Evolutionary conservation across 1,140 invertebrate species (phyloP).

Genomic region (Zaprionus kolodkinae): DNA sequence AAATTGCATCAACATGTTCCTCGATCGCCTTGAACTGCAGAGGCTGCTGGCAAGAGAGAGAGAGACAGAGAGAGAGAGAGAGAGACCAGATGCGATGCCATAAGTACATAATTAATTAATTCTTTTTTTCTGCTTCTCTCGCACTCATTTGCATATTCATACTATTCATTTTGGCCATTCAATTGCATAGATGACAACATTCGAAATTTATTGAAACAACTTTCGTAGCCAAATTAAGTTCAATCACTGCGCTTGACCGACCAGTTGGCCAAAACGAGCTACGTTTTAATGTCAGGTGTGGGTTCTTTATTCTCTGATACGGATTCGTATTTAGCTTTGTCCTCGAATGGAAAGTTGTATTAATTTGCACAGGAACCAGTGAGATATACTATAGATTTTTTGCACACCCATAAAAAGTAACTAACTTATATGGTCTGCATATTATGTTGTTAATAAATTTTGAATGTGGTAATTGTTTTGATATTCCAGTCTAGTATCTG

Average conservation of each 20-base stretch:
- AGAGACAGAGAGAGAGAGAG: too few species aligned
- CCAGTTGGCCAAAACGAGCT: background rate
- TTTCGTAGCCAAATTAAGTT: constrained; percentile 6
- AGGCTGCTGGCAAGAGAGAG: constrained; percentile 22
- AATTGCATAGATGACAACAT: constrained; percentile 15
- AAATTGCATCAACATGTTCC: constrained; percentile 52
- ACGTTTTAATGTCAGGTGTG: background rate
- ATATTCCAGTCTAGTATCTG: background rate
- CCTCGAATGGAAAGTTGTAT: constrained; percentile 2
- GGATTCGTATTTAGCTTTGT: background rate
- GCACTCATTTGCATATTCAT: constrained; percentile 21
- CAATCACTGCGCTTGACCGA: background rate
- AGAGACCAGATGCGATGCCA: constrained; percentile 7
- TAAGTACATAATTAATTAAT: constrained; percentile 48
- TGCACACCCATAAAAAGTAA: background rate
- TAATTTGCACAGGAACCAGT: background rate
- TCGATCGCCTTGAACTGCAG: constrained; percentile 59
- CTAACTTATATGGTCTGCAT: background rate
- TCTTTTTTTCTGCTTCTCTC: constrained; percentile 26
- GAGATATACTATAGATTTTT: background rate
- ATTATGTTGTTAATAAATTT: background rate
- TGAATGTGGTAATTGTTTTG: background rate
- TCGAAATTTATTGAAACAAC: constrained; percentile 11
- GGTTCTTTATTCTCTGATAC: background rate
- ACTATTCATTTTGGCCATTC: constrained; percentile 10